Evolutionary conservation across 2,888 invertebrate genomes (phyloP), one percentile per base, ranked within the genome.

Genomic region (Hydrotaea diabolus): DNA sequence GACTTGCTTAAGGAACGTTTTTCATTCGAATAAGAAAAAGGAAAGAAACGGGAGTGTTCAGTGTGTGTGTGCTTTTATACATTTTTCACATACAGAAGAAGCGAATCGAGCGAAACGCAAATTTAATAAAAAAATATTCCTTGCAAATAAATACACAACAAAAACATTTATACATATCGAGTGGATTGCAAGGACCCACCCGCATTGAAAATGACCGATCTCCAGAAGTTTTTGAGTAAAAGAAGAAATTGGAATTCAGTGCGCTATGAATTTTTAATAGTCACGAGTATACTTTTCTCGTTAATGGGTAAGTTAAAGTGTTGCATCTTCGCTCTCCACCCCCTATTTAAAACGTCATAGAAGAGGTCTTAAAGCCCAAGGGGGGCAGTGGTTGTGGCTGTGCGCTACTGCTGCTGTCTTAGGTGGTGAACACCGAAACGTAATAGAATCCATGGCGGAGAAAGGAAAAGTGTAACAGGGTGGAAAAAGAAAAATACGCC

Each of bases 281-380:
- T 80, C 62, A 74, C 79, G 79, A 74, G 80, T 83, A 83, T 87
- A 84, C 81, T 86, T 82, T 86, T 87, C 82, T 86, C 86, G 55
- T 69, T 87, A 73, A 64, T 87, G 49, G 80, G 87, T 87, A 86
- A 87, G 87, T 87, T n/a, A 71, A 76, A 77, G 36, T 66, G 64
- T 53, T 64, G 55, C 69, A 69, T 69, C 43, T 69, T 7, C 31
- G 69, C 69, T 13, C 43, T 46, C 46, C 21, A 8, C 69, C 13
- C 9, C 39, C 39, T n/a, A 1, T 53, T 17, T 19, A 8, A 21
- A 59, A 23, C 23, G 59, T 59, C 59, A 59, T 26, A 15, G 49
- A 49, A 13, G n/a, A 0, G 15, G 15, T 49, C 31, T 13, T 17
- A 36, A n/a, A n/a, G n/a, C 11, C n/a, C 0, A 62, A 7, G 31